A percentile compares a stretch with the other conserved stretches of the same genome.
phyloP scores from a whole-genome alignment of 2,888 invertebrate genomes.

The Dynastes maya region DNA sequence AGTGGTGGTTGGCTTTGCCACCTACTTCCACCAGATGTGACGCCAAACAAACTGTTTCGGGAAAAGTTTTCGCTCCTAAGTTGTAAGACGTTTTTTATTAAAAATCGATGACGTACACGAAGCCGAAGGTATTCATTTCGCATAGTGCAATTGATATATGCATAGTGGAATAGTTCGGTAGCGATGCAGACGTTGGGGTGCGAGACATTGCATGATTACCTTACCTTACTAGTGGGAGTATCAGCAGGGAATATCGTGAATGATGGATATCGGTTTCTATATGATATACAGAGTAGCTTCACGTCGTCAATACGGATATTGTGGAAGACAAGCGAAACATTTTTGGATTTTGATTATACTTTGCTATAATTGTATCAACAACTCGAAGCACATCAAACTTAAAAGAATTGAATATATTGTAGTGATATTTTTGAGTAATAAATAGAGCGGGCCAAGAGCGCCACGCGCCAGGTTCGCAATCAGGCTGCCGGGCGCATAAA shows the following conservation, averaged over 20 bases:
- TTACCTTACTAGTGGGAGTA: not conserved
- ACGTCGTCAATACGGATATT: not conserved
- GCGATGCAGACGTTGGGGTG: not conserved
- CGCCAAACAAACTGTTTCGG: slow-evolving; percentile 30
- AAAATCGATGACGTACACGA: slow-evolving; percentile 35
- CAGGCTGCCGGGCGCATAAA: too few relatives aligned
- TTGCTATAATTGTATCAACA: too few relatives aligned
- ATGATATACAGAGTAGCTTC: not conserved
- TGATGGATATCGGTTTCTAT: not conserved
- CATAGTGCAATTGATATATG: slow-evolving; percentile 1
- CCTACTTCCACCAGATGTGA: slow-evolving; percentile 14
- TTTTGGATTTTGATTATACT: too few relatives aligned
- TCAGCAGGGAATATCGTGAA: not conserved
- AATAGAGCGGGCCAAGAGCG: too few relatives aligned
- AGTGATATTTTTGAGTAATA: too few relatives aligned
- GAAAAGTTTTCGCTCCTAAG: slow-evolving; percentile 23
- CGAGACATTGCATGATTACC: not conserved
- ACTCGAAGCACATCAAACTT: too few relatives aligned
- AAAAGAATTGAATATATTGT: too few relatives aligned
- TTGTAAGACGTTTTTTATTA: slow-evolving; percentile 40
- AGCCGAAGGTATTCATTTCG: slow-evolving; percentile 34
- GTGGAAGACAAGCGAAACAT: not conserved
- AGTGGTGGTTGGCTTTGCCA: not conserved
- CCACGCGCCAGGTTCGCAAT: too few relatives aligned
- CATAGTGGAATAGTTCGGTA: not conserved